Evolutionary conservation across 2,888 invertebrate genomes (phyloP).

Genomic region (Phoronis australis): DNA sequence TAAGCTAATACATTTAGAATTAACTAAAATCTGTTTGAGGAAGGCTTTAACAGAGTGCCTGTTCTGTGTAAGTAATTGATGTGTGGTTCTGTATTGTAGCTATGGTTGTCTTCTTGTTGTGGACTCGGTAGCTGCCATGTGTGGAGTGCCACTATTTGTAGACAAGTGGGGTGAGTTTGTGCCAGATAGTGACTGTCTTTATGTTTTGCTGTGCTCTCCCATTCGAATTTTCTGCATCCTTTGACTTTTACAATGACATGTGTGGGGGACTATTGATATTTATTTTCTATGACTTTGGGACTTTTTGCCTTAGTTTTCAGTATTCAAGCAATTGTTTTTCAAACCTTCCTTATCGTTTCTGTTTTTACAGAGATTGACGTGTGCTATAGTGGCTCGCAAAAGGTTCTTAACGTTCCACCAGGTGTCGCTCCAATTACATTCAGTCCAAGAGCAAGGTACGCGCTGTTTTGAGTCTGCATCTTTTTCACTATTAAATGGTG

Average conservation of each 20-base stretch:
- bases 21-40: too few species aligned
- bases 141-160: slow-evolving; percentile 66
- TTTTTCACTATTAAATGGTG: too few species aligned
- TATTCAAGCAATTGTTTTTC: too few species aligned
- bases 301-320: too few species aligned
- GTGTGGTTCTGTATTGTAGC: slow-evolving; percentile 46
- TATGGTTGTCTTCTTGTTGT: slow-evolving; percentile 66
- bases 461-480: too few species aligned
- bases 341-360: too few species aligned
- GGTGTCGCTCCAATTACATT: slow-evolving; percentile 74
- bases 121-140: slow-evolving; percentile 71
- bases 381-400: slow-evolving; percentile 74
- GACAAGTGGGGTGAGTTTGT: slow-evolving; percentile 61
- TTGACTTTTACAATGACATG: neutral
- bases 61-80: too few species aligned
- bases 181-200: neutral
- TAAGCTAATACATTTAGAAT: too few species aligned
- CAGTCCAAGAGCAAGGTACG: slow-evolving; percentile 64
- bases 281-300: too few species aligned
- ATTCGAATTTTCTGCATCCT: neutral
- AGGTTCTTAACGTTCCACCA: slow-evolving; percentile 72
- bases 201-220: neutral
- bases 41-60: too few species aligned
- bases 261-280: neutral
- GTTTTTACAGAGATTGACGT: slow-evolving; percentile 62